Conservation (phyloP, 2,888 invertebrate genomes). For the Pandemis corylana region DNA sequence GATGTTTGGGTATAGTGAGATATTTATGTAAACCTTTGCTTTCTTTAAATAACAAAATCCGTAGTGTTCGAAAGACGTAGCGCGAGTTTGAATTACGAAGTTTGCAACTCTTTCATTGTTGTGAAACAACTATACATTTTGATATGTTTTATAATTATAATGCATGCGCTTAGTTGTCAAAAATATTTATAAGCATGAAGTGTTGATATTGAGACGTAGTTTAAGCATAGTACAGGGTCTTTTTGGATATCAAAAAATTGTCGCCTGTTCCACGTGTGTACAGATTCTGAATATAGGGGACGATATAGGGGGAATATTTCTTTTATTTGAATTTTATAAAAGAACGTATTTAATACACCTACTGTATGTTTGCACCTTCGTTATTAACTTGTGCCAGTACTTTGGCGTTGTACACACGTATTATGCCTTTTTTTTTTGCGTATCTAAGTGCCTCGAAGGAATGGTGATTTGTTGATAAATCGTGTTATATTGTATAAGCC, state of each 20-base stretch:
- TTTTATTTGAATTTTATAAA: conserved; percentile 71
- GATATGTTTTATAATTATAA: conserved; percentile 10
- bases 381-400: conserved; percentile 64
- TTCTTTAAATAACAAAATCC: not conserved
- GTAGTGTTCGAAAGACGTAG: not conserved
- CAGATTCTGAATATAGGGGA: conserved; percentile 57
- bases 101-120: not conserved
- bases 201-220: conserved; percentile 30
- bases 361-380: conserved; percentile 54
- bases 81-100: not conserved
- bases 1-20: not conserved
- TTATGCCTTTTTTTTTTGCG: conserved; percentile 57
- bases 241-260: conserved; percentile 72
- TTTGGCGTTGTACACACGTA: conserved; percentile 54
- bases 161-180: conserved; percentile 33
- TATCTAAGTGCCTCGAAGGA: conserved; percentile 52
- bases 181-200: conserved; percentile 35
- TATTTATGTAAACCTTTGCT: not conserved
- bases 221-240: conserved; percentile 67
- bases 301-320: conserved; percentile 60
- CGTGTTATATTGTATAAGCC: conserved; percentile 67
- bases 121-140: conserved; percentile 17
- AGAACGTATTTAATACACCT: conserved; percentile 64
- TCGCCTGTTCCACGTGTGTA: conserved; percentile 62
- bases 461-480: conserved; percentile 60